A percentile compares a stretch with the other conserved stretches of the same genome.
These are phyloP conservation scores for Triplophysa rosa DNA, from an alignment of 2,113 vertebrate genomes.

Conservation along the genomic window DNA sequence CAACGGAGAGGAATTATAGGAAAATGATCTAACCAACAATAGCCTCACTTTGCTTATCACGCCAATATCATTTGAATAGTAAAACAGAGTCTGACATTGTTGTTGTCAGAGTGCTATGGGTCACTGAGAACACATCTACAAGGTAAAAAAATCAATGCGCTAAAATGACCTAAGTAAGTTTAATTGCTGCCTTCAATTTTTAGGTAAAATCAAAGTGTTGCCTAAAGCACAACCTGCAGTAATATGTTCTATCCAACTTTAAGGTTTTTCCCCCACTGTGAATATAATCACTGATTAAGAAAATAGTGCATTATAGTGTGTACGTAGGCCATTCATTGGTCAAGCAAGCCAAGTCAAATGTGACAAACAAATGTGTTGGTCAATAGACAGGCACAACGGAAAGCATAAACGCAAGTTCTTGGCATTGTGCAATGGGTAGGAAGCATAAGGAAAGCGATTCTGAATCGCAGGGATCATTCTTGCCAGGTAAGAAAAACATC, in stretches of 20 bases:
- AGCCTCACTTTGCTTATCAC: neutral
- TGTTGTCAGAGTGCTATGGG: neutral
- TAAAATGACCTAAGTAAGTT: too few relatives aligned
- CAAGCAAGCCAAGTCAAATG: neutral
- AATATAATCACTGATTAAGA: too few relatives aligned
- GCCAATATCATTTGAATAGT: neutral
- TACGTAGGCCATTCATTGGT: neutral
- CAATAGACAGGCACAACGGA: neutral
- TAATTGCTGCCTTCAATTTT: too few relatives aligned
- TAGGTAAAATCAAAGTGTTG: too few relatives aligned
- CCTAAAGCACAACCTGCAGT: too few relatives aligned
- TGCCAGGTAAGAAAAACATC: neutral
- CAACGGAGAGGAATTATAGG: neutral
- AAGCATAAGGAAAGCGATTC: neutral
- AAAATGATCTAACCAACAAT: neutral
- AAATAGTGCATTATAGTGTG: too few relatives aligned
- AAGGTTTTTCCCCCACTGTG: too few relatives aligned
- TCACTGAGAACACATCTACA: neutral
- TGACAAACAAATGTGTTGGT: neutral
- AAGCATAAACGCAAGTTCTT: neutral
- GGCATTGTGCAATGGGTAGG: constrained; percentile 1
- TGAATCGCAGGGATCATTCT: constrained; percentile 36
- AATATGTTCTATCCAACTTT: too few relatives aligned
- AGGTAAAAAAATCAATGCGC: neutral
- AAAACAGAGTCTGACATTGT: neutral